Conservation (phyloP, 1,140 invertebrate species). For the Heterodera carotae region DNA sequence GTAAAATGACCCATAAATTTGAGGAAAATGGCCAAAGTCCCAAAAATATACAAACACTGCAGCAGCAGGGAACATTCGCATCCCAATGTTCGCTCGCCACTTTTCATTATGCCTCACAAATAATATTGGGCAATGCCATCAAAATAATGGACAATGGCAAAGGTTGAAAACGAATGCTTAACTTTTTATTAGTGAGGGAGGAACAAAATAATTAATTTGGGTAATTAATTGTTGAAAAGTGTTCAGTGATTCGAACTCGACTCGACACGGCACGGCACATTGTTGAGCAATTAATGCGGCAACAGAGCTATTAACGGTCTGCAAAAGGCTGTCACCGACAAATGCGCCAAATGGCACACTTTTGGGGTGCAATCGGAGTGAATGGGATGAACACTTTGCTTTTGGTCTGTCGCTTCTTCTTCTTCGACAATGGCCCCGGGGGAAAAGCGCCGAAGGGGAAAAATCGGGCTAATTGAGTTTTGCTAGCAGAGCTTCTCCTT, state of each 20-base stretch:
- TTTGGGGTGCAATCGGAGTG: not conserved
- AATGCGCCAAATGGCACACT: not conserved
- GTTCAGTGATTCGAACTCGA: too few species aligned
- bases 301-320: too few species aligned
- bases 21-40: not conserved
- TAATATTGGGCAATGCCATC: too few species aligned
- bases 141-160: too few species aligned
- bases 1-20: not conserved
- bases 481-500: not conserved
- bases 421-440: not conserved
- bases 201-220: too few species aligned
- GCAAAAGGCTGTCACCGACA: not conserved
- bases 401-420: not conserved
- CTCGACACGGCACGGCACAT: too few species aligned
- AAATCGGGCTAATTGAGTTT: conserved; percentile 13
- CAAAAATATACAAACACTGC: not conserved
- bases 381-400: not conserved
- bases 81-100: too few species aligned
- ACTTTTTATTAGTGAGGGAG: too few species aligned
- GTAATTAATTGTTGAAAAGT: too few species aligned
- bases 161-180: too few species aligned
- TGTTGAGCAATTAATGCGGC: too few species aligned
- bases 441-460: not conserved
- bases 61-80: not conserved
- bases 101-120: too few species aligned